Evolutionary conservation across 2,113 vertebrate species (phyloP).

Genomic region (Myiopsitta monachus): DNA sequence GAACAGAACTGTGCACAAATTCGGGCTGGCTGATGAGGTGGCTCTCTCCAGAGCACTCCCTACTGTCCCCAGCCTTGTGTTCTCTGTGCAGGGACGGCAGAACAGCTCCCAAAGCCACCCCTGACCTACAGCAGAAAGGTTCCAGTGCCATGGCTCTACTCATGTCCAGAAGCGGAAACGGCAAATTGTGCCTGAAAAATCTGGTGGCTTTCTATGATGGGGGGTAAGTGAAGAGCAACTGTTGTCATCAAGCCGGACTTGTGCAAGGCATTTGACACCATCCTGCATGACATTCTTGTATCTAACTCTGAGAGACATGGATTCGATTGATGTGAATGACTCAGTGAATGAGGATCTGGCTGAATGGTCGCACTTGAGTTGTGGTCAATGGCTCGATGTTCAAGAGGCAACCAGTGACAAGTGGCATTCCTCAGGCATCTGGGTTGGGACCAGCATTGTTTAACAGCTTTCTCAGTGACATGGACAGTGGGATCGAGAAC

Average conservation of each 20-base stretch:
- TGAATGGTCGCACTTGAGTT: neutral
- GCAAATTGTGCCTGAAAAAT: neutral
- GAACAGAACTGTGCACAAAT: fast-evolving
- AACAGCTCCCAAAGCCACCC: neutral
- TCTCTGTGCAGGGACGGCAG: fast-evolving
- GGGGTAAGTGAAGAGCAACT: neutral
- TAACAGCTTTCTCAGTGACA: neutral
- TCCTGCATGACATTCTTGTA: neutral
- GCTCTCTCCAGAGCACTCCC: neutral
- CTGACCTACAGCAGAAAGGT: neutral
- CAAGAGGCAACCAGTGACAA: neutral
- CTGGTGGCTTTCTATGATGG: neutral
- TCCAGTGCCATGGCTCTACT: fast-evolving
- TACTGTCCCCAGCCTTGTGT: neutral
- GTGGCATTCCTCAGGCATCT: neutral
- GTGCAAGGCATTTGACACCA: neutral
- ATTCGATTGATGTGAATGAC: neutral
- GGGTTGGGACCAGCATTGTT: neutral
- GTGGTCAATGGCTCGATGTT: neutral
- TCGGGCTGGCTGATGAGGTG: neutral
- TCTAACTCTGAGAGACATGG: neutral
- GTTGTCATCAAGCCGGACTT: neutral
- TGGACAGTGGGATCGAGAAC: neutral
- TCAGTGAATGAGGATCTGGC: neutral
- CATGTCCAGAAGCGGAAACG: fast-evolving